Conservation (phyloP, 2,888 invertebrate genomes). For the Cylloceria caligata region DNA sequence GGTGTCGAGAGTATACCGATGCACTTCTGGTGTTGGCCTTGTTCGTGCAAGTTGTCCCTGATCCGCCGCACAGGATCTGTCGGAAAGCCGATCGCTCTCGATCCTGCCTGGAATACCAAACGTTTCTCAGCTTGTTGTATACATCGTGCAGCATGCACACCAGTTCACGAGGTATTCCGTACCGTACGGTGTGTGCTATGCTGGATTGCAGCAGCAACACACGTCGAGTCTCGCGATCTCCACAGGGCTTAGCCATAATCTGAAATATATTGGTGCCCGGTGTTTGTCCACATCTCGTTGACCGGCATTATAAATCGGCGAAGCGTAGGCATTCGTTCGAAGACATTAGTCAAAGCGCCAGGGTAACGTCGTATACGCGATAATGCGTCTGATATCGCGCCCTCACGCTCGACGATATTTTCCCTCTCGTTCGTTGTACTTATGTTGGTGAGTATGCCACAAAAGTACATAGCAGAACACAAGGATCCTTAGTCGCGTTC, state of each 20-base stretch:
- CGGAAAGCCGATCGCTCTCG: conserved; percentile 26
- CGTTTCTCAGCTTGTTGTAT: neutral
- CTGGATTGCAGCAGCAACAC: conserved; percentile 7
- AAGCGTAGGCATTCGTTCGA: conserved; percentile 84
- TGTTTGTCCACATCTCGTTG: conserved; percentile 84
- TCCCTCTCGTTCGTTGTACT: conserved; percentile 54
- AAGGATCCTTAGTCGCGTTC: conserved; percentile 48
- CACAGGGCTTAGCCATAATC: conserved; percentile 80
- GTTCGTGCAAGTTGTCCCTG: conserved; percentile 59
- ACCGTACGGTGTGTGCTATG: conserved; percentile 1
- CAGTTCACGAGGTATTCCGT: conserved; percentile 24
- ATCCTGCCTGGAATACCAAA: conserved; percentile 20
- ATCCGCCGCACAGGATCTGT: conserved; percentile 46
- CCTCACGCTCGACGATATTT: conserved; percentile 60
- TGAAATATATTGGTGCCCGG: conserved; percentile 84
- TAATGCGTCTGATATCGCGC: conserved; percentile 83
- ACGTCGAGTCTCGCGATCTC: conserved; percentile 53
- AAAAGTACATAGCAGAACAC: conserved; percentile 45
- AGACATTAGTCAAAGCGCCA: conserved; percentile 84
- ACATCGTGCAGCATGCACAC: conserved; percentile 29
- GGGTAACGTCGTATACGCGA: conserved; percentile 82
- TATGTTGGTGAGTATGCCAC: conserved; percentile 33
- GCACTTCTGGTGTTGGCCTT: conserved; percentile 77
- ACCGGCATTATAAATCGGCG: conserved; percentile 84
- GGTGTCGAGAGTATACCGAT: conserved; percentile 68